Base-by-base conservation (phyloP, 2,113 vertebrate species). In the Chrysochloris asiatica region DNA sequence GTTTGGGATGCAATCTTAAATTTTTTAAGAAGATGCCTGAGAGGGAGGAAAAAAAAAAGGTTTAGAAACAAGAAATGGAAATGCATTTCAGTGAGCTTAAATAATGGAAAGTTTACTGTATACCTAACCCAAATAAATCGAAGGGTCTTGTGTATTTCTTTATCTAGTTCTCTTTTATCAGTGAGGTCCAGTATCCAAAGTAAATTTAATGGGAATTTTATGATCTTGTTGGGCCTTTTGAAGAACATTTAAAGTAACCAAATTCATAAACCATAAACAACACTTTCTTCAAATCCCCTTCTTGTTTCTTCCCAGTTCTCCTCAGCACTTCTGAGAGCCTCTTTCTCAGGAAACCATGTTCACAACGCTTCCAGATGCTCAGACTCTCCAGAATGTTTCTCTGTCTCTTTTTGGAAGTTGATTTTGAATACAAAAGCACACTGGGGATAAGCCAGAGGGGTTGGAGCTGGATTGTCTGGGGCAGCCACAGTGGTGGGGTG, bases 21-120 rank as follows among this genome's bases (percentile, higher is more conserved):
- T 36, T 47, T 38, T 83, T 71, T 83, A 72, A 78, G 47, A 84
- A 73, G 16, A 41, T n/a, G n/a, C n/a, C n/a, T n/a, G n/a, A n/a
- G n/a, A n/a, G n/a, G n/a, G n/a, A n/a, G n/a, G n/a, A n/a, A n/a
- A n/a, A n/a, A 89, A 81, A 77, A 72, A 71, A 10, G 1, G 6
- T 83, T 88, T 69, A 52, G 36, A 85, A 83, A 45, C 26, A 93
- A 88, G 61, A 89, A 63, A 83, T 47, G 41, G 2, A 8, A 83
- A 91, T 85, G 65, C 21, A 83, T n/a, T 88, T 7, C 92, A 71
- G 93, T 78, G 79, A 30, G 4, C 14, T 82, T 78, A 73, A 90
- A 75, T 75, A 26, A 38, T 33, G 69, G 63, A 82, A 63, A 72
- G 84, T 73, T 36, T 63, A 71, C 61, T 56, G 11, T 41, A 72